Conservation (phyloP, 2,888 invertebrate genomes). For the Heliconius aoede region DNA sequence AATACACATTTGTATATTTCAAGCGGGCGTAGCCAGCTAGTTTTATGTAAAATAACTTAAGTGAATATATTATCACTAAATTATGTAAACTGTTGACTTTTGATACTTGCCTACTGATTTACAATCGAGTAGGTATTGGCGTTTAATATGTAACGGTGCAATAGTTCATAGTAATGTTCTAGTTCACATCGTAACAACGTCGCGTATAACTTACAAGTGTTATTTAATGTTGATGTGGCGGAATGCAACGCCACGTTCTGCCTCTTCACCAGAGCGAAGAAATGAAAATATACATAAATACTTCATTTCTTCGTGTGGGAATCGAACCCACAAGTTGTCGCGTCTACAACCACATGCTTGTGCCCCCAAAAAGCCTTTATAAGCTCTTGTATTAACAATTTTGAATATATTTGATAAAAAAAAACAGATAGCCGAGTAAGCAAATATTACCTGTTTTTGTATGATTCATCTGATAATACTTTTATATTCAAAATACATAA, state of each 20-base stretch:
- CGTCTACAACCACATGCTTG: too few species aligned
- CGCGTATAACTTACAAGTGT: neutral
- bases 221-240: too few species aligned
- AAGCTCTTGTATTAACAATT: too few species aligned
- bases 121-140: neutral
- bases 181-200: constrained; percentile 6
- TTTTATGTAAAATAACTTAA: neutral
- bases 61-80: neutral
- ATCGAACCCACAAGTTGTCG: too few species aligned
- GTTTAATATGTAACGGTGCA: constrained; percentile 18
- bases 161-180: constrained; percentile 14
- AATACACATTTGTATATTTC: too few species aligned
- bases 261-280: too few species aligned
- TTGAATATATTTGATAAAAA: too few species aligned
- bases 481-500: neutral
- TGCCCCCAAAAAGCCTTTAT: too few species aligned
- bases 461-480: neutral
- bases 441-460: neutral
- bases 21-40: too few species aligned
- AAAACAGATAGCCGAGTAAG: neutral
- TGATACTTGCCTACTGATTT: neutral
- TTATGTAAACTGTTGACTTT: neutral
- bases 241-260: too few species aligned
- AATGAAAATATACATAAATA: too few species aligned
- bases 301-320: too few species aligned